A percentile compares a stretch with the other conserved stretches of the same genome.
Evolutionary conservation across 1,140 invertebrate species (phyloP).

Genomic region (Megalonaias nervosa): DNA sequence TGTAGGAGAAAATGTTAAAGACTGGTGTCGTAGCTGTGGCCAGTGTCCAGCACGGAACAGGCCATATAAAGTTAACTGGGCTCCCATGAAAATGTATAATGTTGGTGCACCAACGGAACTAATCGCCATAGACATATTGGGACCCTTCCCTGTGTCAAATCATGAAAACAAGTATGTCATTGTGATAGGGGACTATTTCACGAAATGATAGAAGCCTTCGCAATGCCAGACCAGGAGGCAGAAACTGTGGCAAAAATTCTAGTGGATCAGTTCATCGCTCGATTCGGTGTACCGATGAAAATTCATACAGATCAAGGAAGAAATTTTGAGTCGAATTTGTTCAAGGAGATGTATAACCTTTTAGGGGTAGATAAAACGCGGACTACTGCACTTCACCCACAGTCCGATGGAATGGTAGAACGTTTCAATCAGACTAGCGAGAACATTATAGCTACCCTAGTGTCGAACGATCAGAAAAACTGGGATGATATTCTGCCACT

Average conservation of each 20-base stretch:
- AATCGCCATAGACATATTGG: constrained; percentile 19
- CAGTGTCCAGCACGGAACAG: constrained; percentile 1
- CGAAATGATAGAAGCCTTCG: constrained; percentile 42
- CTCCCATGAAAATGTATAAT: background rate
- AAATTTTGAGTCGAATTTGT: no score
- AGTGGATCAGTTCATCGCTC: no score
- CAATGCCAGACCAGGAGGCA: constrained; percentile 46
- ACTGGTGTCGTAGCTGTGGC: no score
- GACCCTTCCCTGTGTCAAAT: background rate
- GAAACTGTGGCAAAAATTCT: no score
- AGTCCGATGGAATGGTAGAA: constrained; percentile 36
- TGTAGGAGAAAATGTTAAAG: background rate
- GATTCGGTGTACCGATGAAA: no score
- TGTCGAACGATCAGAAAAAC: constrained; percentile 9
- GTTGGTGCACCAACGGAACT: constrained; percentile 7
- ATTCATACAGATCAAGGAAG: no score
- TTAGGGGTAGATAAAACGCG: constrained; percentile 25
- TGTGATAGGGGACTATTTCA: constrained; percentile 49
- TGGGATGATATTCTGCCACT: constrained; percentile 28
- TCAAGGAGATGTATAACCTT: constrained; percentile 29
- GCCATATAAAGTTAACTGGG: background rate
- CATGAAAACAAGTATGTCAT: constrained; percentile 47
- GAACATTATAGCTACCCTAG: constrained; percentile 11
- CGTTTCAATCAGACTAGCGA: constrained; percentile 32
- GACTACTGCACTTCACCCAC: constrained; percentile 32